Evolutionary conservation across 2,888 invertebrate species (phyloP).

Genomic region (Drosophila meridiana): DNA sequence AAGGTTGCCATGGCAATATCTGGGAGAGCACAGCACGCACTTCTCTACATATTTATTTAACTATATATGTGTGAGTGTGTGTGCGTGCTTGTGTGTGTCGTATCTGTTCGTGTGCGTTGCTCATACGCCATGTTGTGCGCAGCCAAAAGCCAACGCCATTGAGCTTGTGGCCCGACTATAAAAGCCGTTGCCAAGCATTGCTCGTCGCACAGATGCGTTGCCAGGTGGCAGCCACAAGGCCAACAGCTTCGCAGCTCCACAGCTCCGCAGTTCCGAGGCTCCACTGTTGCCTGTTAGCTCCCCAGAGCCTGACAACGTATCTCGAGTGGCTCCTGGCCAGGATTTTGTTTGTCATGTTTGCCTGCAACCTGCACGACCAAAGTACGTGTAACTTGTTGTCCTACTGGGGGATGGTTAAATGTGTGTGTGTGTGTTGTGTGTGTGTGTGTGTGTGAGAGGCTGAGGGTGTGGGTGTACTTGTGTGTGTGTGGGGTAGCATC

Average conservation of each 20-base stretch:
- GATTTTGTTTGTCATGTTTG: conserved; percentile 45
- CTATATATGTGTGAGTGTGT: conserved; percentile 7
- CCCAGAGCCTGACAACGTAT: conserved; percentile 33
- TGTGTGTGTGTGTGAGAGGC: too few species aligned
- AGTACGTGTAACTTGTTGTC: conserved; percentile 19
- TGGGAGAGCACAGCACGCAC: conserved; percentile 55
- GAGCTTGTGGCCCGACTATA: conserved; percentile 57
- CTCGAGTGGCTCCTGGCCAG: conserved; percentile 61
- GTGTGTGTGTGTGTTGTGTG: neutral
- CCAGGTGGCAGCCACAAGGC: conserved; percentile 68
- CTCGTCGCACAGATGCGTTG: conserved; percentile 71
- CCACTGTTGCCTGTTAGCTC: conserved; percentile 10
- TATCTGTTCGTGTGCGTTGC: conserved; percentile 49
- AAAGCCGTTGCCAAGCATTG: conserved; percentile 76
- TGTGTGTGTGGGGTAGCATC: conserved; percentile 7
- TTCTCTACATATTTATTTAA: neutral
- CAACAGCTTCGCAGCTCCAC: conserved; percentile 27
- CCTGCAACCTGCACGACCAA: conserved; percentile 33
- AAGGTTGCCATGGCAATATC: conserved; percentile 81
- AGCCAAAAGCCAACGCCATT: conserved; percentile 48
- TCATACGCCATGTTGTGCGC: conserved; percentile 79
- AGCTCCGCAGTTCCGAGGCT: conserved; percentile 7
- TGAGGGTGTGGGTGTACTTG: neutral
- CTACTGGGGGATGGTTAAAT: neutral
- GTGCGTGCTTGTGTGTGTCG: conserved; percentile 18